These are phyloP conservation scores for Tethea ocularis DNA, from an alignment of 2,888 invertebrate genomes.

Conservation along the genomic window DNA sequence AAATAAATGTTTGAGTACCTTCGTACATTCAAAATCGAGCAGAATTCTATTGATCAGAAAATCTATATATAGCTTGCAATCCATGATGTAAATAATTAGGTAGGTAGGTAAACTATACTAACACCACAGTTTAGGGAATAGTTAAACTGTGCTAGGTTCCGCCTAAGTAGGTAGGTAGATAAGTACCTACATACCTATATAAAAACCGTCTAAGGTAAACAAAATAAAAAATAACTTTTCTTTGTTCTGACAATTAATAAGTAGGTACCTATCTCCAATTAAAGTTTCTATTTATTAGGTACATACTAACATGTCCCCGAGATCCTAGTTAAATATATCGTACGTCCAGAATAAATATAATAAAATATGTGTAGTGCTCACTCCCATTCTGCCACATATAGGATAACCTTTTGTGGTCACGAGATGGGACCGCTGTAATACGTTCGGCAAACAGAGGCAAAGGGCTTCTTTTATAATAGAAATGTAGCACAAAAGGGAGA, in stretches of 20 bases:
- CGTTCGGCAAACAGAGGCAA: slow-evolving; percentile 50
- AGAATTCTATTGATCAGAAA: no score
- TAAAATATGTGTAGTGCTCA: slow-evolving; percentile 3
- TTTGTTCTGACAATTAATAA: background rate
- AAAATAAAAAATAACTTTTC: no score
- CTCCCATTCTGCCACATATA: slow-evolving; percentile 14
- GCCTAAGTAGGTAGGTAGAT: no score
- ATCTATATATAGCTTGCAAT: no score
- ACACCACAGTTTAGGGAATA: no score
- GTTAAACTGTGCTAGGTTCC: no score
- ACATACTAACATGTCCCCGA: background rate
- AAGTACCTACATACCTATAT: no score
- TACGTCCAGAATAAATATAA: background rate
- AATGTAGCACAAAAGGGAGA: slow-evolving; percentile 45
- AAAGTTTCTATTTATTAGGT: background rate
- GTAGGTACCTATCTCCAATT: background rate
- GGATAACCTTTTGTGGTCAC: slow-evolving; percentile 48
- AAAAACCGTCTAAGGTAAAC: no score
- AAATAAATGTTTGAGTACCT: no score
- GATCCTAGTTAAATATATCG: background rate
- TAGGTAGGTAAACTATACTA: no score
- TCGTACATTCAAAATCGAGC: no score
- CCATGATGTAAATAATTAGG: no score
- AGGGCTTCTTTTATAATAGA: slow-evolving; percentile 47
- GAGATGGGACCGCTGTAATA: slow-evolving; percentile 50